Percentiles rank a stretch among this genome's conserved stretches.
Evolutionary conservation across 2,888 invertebrate genomes (phyloP).

Genomic region (Hypselothyrea guttata): DNA sequence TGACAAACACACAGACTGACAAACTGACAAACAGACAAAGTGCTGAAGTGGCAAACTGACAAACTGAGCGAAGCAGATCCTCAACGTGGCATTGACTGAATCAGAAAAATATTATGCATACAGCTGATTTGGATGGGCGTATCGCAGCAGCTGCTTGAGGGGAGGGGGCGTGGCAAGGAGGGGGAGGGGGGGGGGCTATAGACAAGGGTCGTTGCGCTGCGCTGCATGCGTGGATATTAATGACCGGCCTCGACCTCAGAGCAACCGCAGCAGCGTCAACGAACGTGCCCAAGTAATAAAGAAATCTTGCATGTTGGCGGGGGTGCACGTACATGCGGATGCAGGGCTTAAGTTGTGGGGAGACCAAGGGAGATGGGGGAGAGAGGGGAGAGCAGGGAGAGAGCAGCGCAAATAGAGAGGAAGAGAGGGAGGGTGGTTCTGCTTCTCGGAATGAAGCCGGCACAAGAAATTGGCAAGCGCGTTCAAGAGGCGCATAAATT

Average conservation of each 20-base stretch:
- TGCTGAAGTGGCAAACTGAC: conserved; percentile 34
- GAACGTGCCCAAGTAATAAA: conserved; percentile 76
- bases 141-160: conserved; percentile 18
- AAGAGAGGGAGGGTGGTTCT: conserved; percentile 16
- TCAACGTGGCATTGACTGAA: conserved; percentile 58
- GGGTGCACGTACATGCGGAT: conserved; percentile 50
- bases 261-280: conserved; percentile 33
- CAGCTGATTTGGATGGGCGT: conserved; percentile 61
- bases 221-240: conserved; percentile 72
- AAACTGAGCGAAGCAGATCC: conserved; percentile 66
- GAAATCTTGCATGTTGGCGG: conserved; percentile 68
- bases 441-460: conserved; percentile 55
- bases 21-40: conserved; percentile 45
- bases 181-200: not conserved
- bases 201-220: conserved; percentile 52
- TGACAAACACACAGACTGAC: conserved; percentile 39
- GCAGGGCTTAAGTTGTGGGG: conserved; percentile 35
- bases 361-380: conserved; percentile 1
- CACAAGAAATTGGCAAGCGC: conserved; percentile 70
- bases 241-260: conserved; percentile 79
- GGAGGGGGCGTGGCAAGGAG: not conserved
- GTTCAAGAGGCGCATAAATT: conserved; percentile 74
- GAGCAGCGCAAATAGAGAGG: too few relatives aligned
- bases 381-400: too few relatives aligned
- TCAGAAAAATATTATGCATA: conserved; percentile 70